A percentile compares a stretch with the other conserved stretches of the same genome.
These are phyloP conservation scores for Manacus vitellinus DNA, from an alignment of 2,113 vertebrate species.

Conservation along the genomic window DNA sequence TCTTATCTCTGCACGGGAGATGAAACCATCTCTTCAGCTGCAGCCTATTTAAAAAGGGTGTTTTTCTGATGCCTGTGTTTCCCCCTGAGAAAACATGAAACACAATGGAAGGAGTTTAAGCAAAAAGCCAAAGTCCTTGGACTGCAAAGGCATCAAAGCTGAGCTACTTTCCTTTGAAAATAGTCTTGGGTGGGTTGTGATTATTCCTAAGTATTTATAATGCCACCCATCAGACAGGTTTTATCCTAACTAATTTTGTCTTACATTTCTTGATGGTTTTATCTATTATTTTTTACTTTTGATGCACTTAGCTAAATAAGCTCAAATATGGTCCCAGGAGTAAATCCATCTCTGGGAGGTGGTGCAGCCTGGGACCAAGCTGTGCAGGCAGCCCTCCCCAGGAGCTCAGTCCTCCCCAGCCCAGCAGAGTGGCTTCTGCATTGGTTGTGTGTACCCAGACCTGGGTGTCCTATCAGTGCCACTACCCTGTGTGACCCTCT, in stretches of 20 bases:
- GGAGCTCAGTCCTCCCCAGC: not conserved
- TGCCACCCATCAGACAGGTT: not conserved
- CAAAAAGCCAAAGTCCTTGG: constrained; percentile 12
- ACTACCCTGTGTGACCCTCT: not conserved
- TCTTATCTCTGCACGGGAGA: not conserved
- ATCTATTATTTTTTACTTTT: constrained; percentile 6
- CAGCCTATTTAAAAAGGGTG: constrained; percentile 10
- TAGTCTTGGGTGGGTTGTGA: constrained; percentile 2
- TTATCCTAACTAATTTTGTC: constrained; percentile 40
- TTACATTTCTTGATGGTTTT: not conserved
- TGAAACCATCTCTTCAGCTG: constrained; percentile 29
- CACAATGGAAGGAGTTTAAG: constrained; percentile 20
- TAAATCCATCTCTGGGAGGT: not conserved
- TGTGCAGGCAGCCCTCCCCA: not conserved
- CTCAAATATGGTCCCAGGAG: not conserved
- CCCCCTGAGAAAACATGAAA: constrained; percentile 48
- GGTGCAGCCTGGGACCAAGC: not conserved
- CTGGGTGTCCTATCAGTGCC: not conserved
- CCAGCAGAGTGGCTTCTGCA: not conserved
- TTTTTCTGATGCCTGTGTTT: constrained; percentile 35
- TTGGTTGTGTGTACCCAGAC: not conserved
- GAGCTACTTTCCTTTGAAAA: constrained; percentile 52
- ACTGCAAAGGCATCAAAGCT: constrained; percentile 53
- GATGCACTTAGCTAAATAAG: constrained; percentile 17
- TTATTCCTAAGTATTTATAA: constrained; percentile 33